Evolutionary conservation across 1,140 invertebrate species (phyloP).

Genomic region (Anastatus disparis): DNA sequence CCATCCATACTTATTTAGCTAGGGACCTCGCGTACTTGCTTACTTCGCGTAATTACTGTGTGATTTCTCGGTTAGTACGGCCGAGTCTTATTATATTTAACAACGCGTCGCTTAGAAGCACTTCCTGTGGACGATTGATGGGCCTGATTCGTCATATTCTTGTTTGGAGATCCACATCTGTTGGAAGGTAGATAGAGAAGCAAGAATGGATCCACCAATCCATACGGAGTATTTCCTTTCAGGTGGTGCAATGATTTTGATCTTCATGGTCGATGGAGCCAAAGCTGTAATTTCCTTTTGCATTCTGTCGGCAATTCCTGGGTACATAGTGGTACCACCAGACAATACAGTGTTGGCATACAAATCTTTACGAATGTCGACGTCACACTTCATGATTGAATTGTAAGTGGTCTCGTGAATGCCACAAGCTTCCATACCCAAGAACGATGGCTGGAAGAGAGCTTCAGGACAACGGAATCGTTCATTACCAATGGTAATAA

Average conservation of each 20-base stretch:
- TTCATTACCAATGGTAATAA: slow-evolving; percentile 96
- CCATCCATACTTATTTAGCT: too few species aligned
- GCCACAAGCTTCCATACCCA: slow-evolving; percentile 95
- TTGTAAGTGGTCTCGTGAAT: slow-evolving; percentile 97
- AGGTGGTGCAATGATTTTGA: slow-evolving; percentile 87
- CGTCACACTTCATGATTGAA: slow-evolving; percentile 97
- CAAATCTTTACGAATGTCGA: slow-evolving; percentile 93
- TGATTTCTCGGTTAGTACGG: too few species aligned
- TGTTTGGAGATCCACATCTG: slow-evolving; percentile 97
- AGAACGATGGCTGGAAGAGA: slow-evolving; percentile 94
- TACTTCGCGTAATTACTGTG: too few species aligned
- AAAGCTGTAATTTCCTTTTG: slow-evolving; percentile 82
- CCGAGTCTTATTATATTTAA: too few species aligned
- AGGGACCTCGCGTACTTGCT: too few species aligned
- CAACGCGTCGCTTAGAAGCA: slow-evolving; percentile 85
- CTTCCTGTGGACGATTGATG: slow-evolving; percentile 94
- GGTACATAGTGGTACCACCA: slow-evolving; percentile 97
- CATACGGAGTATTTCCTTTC: slow-evolving; percentile 87
- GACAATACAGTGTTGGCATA: slow-evolving; percentile 96
- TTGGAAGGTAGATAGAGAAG: slow-evolving; percentile 89
- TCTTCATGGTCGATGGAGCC: slow-evolving; percentile 81
- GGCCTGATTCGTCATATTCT: slow-evolving; percentile 94
- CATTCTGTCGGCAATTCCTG: slow-evolving; percentile 84
- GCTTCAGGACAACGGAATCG: slow-evolving; percentile 97
- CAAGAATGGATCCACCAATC: slow-evolving; percentile 89